These are phyloP conservation scores for Thalassoma bifasciatum DNA, from an alignment of 2,113 vertebrate genomes.

Conservation along the genomic window DNA sequence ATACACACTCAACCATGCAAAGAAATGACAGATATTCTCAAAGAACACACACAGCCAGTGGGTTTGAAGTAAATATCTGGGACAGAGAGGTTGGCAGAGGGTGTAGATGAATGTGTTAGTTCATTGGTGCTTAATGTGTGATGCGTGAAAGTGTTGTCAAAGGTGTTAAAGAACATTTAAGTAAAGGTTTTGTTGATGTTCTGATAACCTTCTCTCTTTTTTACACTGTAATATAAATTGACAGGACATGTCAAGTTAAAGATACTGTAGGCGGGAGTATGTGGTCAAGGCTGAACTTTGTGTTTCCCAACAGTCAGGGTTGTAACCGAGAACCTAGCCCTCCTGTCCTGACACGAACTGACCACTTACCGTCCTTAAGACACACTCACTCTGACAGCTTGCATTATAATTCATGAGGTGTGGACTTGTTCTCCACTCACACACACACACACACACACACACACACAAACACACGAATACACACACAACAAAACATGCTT, in stretches of 20 bases:
- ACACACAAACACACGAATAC: too few species aligned
- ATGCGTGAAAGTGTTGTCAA: background rate
- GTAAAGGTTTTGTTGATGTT: background rate
- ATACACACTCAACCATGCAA: background rate
- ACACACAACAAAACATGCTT: conserved; percentile 35
- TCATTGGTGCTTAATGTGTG: background rate
- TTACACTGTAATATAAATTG: conserved; percentile 38
- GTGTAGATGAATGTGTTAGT: conserved; percentile 4
- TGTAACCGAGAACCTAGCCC: conserved; percentile 49
- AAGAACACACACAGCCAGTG: background rate
- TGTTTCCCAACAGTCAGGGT: conserved; percentile 24
- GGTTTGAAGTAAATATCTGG: conserved; percentile 6
- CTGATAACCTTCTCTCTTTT: background rate
- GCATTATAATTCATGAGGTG: conserved; percentile 77
- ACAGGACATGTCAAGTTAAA: conserved; percentile 2
- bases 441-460: conserved; percentile 12
- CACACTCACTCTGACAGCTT: conserved; percentile 63
- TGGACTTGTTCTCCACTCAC: conserved; percentile 27
- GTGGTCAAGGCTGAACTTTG: conserved; percentile 7
- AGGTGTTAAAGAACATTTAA: background rate
- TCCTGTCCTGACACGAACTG: conserved; percentile 64
- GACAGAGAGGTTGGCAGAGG: conserved; percentile 2
- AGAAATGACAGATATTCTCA: conserved; percentile 13
- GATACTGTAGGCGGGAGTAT: background rate
- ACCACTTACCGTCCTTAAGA: conserved; percentile 60